These are phyloP conservation scores for Collichthys lucidus DNA, from an alignment of 2,113 vertebrate genomes.

Conservation along the genomic window DNA sequence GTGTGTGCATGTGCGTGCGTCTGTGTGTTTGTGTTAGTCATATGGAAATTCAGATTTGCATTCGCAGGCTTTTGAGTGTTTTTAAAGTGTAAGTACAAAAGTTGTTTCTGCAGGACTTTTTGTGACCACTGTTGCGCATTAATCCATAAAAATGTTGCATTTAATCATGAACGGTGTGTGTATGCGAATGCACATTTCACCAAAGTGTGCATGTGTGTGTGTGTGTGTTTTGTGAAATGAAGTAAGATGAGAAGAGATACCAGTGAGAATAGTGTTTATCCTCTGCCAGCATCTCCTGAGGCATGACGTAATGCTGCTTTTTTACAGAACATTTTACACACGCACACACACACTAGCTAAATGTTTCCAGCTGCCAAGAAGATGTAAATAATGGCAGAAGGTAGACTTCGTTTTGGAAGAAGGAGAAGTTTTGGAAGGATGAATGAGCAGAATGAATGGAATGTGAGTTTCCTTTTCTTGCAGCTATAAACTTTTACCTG, in stretches of 20 bases:
- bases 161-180: constrained; percentile 44
- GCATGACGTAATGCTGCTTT: constrained; percentile 76
- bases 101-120: constrained; percentile 13
- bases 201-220: background rate
- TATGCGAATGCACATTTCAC: constrained; percentile 18
- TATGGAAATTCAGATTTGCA: background rate
- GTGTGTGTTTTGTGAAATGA: constrained; percentile 49
- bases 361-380: constrained; percentile 63
- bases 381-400: constrained; percentile 56
- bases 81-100: constrained; percentile 24
- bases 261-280: constrained; percentile 80
- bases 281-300: constrained; percentile 75
- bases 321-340: constrained; percentile 59
- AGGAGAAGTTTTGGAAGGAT: constrained; percentile 12
- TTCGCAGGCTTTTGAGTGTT: constrained; percentile 10
- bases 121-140: background rate
- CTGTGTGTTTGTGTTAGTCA: background rate
- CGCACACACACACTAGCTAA: constrained; percentile 46
- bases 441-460: constrained; percentile 54
- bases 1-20: background rate
- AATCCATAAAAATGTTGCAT: constrained; percentile 29
- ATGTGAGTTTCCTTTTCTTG: constrained; percentile 36
- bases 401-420: constrained; percentile 19
- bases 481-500: constrained; percentile 60
- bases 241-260: constrained; percentile 73